These are phyloP conservation scores for Itoplectis maculator DNA, from an alignment of 2,888 invertebrate genomes.

Conservation along the genomic window DNA sequence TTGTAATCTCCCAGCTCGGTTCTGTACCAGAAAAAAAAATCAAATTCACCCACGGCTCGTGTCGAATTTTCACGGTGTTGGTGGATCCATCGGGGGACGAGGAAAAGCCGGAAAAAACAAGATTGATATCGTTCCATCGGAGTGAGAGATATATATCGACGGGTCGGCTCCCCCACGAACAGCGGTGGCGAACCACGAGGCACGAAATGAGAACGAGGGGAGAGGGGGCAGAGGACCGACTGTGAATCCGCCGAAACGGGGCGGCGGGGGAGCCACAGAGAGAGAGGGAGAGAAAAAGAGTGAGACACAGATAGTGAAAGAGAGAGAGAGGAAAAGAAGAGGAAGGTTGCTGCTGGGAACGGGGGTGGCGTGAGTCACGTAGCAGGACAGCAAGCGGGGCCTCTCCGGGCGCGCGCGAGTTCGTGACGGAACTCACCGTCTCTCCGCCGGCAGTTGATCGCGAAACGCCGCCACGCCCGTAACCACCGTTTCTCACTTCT, in stretches of 20 bases:
- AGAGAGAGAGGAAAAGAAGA: constrained; percentile 10
- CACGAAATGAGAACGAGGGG: constrained; percentile 7
- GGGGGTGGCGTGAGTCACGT: constrained; percentile 82
- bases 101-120: not conserved
- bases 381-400: constrained; percentile 73
- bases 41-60: not conserved
- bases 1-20: too few species aligned
- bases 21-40: not conserved
- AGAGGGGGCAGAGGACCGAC: not conserved
- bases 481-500: constrained; percentile 68
- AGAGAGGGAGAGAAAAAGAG: not conserved
- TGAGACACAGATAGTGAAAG: not conserved
- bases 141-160: not conserved
- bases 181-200: constrained; percentile 5
- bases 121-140: not conserved
- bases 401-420: constrained; percentile 75
- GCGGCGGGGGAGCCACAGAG: not conserved
- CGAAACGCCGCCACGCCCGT: constrained; percentile 84
- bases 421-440: constrained; percentile 75
- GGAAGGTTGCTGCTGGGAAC: constrained; percentile 63
- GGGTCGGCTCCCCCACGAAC: not conserved
- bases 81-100: not conserved
- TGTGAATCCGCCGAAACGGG: constrained; percentile 43
- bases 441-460: constrained; percentile 82
- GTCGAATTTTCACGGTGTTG: too few species aligned